Base-by-base conservation (phyloP, 2,888 invertebrate genomes). In the Chelonus formosanus region DNA sequence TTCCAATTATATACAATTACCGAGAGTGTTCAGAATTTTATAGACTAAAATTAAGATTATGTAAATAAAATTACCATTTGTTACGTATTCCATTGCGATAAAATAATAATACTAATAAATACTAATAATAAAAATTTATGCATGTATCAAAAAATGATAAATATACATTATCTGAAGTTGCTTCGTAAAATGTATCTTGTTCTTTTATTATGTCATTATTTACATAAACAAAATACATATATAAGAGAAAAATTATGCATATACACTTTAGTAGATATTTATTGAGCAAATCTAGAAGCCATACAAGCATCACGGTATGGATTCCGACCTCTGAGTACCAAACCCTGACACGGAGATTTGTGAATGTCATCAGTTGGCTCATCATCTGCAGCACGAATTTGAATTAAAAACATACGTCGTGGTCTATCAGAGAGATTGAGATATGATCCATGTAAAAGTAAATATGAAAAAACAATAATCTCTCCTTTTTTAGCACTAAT, bases 401-500 rank as follows among this genome's bases (percentile, higher is more conserved):
- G 87, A 1, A 86, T 78, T 3, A 89, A 84, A 67, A 88, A 84
- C 89, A 89, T 89, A 5, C 89, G 81, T 0, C 89, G 83, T 0
- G 85, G 78, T 10, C 84, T 76, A 1, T 72, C 71, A 0, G 88
- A 88, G 4, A 76, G 70, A 77, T 89, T 89, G 20, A 85, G 74
- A 5, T 88, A 86, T 55, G 88, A 89, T 50, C 89, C 89, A 73
- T 89, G 89, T 35, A 89, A 79, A 45, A 88, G 80, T 5, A 89
- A 82, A 74, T 89, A 89, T 0, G 88, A 88, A 77, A 89, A 89
- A 31, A 89, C 80, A 1, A 89, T 84, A n/a, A 89, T 79, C 65
- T 89, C 88, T 0, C 88, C 89, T 5, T 85, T 85, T 53, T 85
- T 85, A 0, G 88, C 88, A 0, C 80, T 70, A 2, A 89, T 84